Evolutionary conservation across 2,888 invertebrate species (phyloP).

Genomic region (Hofmannophila pseudospretella): DNA sequence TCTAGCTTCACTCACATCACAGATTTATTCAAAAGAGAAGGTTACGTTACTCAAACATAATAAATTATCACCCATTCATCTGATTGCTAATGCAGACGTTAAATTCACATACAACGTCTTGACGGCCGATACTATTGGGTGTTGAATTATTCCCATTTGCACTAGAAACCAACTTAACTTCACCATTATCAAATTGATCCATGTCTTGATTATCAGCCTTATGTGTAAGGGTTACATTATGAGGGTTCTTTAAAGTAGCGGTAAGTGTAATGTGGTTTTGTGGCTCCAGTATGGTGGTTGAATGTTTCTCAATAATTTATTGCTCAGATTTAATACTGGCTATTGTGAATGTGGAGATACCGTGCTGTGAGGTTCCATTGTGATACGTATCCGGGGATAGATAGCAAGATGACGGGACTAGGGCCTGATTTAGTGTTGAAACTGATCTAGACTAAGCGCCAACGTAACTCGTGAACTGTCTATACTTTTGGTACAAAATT

Average conservation of each 20-base stretch:
- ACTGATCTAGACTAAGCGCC: too few species aligned
- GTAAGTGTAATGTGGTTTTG: too few species aligned
- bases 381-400: not conserved
- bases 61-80: not conserved
- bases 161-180: not conserved
- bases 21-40: not conserved
- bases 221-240: not conserved
- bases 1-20: not conserved
- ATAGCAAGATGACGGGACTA: too few species aligned
- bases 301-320: conserved; percentile 38
- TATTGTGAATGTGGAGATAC: conserved; percentile 23
- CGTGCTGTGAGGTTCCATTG: conserved; percentile 1
- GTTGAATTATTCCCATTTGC: not conserved
- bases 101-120: conserved; percentile 1
- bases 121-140: not conserved
- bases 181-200: not conserved
- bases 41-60: not conserved
- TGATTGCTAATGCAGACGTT: conserved; percentile 1
- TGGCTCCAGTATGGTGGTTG: conserved; percentile 2
- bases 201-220: not conserved
- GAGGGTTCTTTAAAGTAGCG: too few species aligned
- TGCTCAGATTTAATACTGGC: conserved; percentile 34
- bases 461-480: too few species aligned
- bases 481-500: too few species aligned
- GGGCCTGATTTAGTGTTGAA: too few species aligned